Evolutionary conservation across 2,797 vertebrate species (phyloP), one percentile per base, ranked within the genome.

Genomic region (Gastrophryne carolinensis): DNA sequence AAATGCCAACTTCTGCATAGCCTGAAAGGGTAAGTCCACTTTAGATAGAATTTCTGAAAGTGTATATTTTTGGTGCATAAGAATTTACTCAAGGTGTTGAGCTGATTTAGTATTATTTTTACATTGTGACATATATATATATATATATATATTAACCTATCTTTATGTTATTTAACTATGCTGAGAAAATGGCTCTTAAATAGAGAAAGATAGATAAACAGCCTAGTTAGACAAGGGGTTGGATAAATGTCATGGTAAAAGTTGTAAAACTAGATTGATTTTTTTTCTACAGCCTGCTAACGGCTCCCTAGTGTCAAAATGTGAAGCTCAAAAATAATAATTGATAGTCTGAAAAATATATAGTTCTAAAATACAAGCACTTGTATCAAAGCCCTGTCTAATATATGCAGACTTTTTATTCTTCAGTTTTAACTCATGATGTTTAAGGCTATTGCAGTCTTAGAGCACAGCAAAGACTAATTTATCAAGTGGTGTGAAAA

Each of bases 241-340:
- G 86, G 85, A 87, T 44, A 41, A 50, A 75, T 76, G 85, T 87
- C 89, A 89, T 86, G 81, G 86, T 84, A 88, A 85, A 90, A 90
- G 87, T 89, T 90, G 87, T 90, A 89, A 91, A 90, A 86, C 80
- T 83, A 82, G 84, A 92, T 88, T 89, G 89, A 90, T 91, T 90
- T 89, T 71, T n/a, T 91, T 88, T 86, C 83, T 87, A 69, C 84
- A 83, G 87, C 83, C 87, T 85, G 78, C 84, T 87, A 88, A 90
- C 84, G 83, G 82, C 79, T 91, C 90, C 89, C 88, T 79, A 79
- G 88, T 87, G 89, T 21, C 65, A 73, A 79, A 81, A 88, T 82
- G 86, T 71, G 44, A 81, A 79, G 82, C 79, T 89, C 84, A 89
- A 89, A 87, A 86, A 86, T 80, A 88, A 88, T 90, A 90, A 91